A percentile compares a stretch with the other conserved stretches of the same genome.
Evolutionary conservation across 1,140 invertebrate genomes (phyloP).

Genomic region (Sitophilus oryzae): DNA sequence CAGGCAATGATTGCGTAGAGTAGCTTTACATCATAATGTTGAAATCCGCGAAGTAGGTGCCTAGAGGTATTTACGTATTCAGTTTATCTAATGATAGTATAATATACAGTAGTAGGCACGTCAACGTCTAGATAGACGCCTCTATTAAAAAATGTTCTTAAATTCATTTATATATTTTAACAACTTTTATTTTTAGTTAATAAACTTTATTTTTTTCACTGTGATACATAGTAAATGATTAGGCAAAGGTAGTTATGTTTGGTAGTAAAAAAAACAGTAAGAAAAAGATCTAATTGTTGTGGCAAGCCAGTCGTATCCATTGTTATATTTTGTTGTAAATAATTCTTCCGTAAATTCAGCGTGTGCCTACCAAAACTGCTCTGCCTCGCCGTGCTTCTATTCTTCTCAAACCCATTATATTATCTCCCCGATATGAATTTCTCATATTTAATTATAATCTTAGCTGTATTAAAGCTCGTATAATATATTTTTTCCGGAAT

Average conservation of each 20-base stretch:
- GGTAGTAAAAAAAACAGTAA: slow-evolving; percentile 1
- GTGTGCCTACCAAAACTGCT: slow-evolving; percentile 6
- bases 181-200: too few relatives aligned
- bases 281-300: slow-evolving; percentile 12
- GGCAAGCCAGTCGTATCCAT: neutral
- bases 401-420: slow-evolving; percentile 4
- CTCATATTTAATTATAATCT: slow-evolving; percentile 21
- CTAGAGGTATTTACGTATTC: too few relatives aligned
- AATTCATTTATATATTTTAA: too few relatives aligned
- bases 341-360: slow-evolving; percentile 8
- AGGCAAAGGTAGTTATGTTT: neutral
- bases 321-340: slow-evolving; percentile 11
- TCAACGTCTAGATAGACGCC: too few relatives aligned
- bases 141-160: too few relatives aligned
- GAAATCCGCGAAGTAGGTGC: too few relatives aligned
- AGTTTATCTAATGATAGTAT: too few relatives aligned
- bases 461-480: slow-evolving; percentile 15
- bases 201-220: slow-evolving; percentile 1
- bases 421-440: slow-evolving; percentile 4
- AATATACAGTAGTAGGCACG: too few relatives aligned
- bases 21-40: too few relatives aligned
- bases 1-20: too few relatives aligned
- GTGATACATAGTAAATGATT: neutral
- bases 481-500: slow-evolving; percentile 23
- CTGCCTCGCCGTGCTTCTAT: neutral